Base-by-base conservation (phyloP, 2,797 vertebrate genomes). In the Silurus aristotelis region DNA sequence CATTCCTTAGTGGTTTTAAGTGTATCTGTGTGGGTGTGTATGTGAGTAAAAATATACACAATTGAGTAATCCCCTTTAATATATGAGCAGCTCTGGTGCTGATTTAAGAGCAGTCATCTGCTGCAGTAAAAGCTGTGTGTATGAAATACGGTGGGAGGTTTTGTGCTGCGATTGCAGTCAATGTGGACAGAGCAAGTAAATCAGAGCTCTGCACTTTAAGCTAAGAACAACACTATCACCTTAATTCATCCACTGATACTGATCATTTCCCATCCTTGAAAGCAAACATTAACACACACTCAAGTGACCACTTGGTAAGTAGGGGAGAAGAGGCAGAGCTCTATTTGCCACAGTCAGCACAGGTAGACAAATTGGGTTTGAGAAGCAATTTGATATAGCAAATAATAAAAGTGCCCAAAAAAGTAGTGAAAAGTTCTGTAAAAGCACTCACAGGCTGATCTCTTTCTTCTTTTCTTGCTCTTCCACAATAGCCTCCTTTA, bases 381-480 rank as follows among this genome's bases (percentile, higher is more conserved):
- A n/a, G 55, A 20, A 60, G 38, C 56, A 43, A 73, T 73, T 19
- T 72, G 55, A 73, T 63, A 46, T 31, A 60, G 3, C 38, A 73
- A 63, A 61, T 46, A 7, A 83, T 48, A 46, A 60, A 82, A n/a
- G 48, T 82, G 31, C 1, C 17, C 12, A 7, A 17, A 46, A 5
- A 63, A 25, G 15, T 46, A 1, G n/a, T 64, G 10, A 80, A 80
- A 80, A 61, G 2, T 15, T 22, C 46, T 38, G 70, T 55, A 86
- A 72, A 79, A 60, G 88, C 90, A 97, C 98, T n/a, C 96, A 98
- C 98, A 98, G 89, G 89, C 97, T 99, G 88, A 96, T 98, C 68
- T 96, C 96, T 91, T 97, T 99, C 93, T 97, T 97, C 94, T 97
- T 99, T 85, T 99, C 97, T 86, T 99, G 97, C 82, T 99, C 98